Evolutionary conservation across 2,113 vertebrate species (phyloP).

Genomic region (Ctenodactylus gundi): DNA sequence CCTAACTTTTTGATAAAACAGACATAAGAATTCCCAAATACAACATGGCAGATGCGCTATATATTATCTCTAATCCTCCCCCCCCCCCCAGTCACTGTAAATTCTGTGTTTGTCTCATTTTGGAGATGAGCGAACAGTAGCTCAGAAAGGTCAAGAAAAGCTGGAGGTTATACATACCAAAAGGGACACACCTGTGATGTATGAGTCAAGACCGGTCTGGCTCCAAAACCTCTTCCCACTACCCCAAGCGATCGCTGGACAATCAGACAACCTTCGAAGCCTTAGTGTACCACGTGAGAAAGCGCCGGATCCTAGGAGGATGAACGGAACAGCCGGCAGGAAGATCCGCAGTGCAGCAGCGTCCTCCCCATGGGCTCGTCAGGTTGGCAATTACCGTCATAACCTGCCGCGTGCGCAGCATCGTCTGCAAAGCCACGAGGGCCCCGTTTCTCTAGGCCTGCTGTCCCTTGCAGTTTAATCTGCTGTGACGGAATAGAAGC

Average conservation of each 20-base stretch:
- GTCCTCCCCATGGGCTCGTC: not conserved
- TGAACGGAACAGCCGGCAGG: not conserved
- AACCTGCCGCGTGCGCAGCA: not conserved
- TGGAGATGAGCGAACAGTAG: not conserved
- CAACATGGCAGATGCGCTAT: not conserved
- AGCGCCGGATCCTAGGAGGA: not conserved
- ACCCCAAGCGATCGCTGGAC: not conserved
- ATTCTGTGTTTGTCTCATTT: not conserved
- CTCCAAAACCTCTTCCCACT: not conserved
- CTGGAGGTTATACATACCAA: not conserved
- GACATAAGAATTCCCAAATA: not conserved
- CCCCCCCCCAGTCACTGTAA: not conserved
- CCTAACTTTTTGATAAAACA: not conserved
- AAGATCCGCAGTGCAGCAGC: not conserved
- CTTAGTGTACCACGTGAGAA: not conserved
- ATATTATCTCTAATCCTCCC: not conserved
- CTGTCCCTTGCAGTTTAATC: not conserved
- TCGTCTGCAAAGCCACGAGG: not conserved
- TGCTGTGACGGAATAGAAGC: not conserved
- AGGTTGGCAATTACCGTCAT: not conserved
- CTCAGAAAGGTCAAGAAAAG: not conserved
- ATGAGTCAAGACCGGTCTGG: not conserved
- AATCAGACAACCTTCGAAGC: slow-evolving; percentile 23
- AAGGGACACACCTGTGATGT: not conserved
- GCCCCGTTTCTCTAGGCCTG: not conserved